These are phyloP conservation scores for Oreamnos americanus DNA, from an alignment of 2,113 vertebrate genomes.

Conservation along the genomic window DNA sequence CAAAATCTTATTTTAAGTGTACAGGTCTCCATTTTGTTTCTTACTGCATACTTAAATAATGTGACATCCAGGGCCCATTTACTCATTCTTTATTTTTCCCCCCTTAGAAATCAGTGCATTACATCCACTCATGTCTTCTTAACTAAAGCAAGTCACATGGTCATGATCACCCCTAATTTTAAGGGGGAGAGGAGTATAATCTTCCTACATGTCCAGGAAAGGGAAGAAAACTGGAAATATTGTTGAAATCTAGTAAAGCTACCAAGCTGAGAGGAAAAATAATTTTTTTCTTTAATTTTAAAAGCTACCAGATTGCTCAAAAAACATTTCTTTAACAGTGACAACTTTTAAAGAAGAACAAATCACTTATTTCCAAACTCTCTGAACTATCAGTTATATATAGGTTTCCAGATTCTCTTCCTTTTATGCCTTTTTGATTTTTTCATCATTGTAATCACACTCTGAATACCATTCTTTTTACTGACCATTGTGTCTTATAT, in stretches of 20 bases:
- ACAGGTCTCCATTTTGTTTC: not conserved
- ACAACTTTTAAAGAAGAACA: not conserved
- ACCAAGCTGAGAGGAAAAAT: not conserved
- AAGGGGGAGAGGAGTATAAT: rapidly evolving
- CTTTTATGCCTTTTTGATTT: not conserved
- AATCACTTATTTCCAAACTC: not conserved
- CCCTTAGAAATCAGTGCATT: not conserved
- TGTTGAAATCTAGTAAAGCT: not conserved
- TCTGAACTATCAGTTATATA: not conserved
- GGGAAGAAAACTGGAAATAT: not conserved
- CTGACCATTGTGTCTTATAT: not conserved
- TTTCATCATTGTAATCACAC: not conserved
- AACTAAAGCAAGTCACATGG: not conserved
- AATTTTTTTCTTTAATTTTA: not conserved
- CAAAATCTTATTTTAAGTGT: not conserved
- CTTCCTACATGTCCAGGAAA: not conserved
- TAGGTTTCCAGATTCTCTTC: not conserved
- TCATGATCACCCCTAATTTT: not conserved
- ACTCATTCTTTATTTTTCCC: not conserved
- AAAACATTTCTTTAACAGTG: not conserved
- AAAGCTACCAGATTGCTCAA: not conserved
- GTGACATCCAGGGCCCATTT: not conserved
- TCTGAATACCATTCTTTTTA: not conserved
- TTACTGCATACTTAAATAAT: not conserved
- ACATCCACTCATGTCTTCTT: not conserved